These are phyloP conservation scores for Drosophila leonis DNA, from an alignment of 2,888 invertebrate genomes.

Conservation along the genomic window DNA sequence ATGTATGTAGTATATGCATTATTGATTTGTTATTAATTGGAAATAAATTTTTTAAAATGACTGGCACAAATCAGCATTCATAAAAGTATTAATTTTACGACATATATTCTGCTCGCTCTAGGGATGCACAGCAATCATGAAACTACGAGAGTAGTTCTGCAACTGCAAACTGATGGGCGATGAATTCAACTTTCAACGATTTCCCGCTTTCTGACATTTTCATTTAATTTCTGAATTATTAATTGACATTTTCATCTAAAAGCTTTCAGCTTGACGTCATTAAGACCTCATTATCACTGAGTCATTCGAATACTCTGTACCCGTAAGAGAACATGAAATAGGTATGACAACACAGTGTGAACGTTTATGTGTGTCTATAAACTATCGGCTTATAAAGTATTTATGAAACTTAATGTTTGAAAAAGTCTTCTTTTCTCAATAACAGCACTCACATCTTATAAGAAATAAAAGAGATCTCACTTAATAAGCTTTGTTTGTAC, in stretches of 20 bases:
- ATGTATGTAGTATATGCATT: not conserved
- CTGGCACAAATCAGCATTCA: not conserved
- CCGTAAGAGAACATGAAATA: not conserved
- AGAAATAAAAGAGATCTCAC: no score
- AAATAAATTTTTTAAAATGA: not conserved
- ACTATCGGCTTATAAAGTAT: not conserved
- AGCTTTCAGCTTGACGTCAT: slow-evolving; percentile 23
- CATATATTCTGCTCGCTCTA: not conserved
- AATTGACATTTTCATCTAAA: slow-evolving; percentile 37
- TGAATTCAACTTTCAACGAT: slow-evolving; percentile 9
- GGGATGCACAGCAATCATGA: not conserved
- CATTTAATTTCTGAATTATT: slow-evolving; percentile 50
- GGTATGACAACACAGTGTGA: no score
- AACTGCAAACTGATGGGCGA: slow-evolving; percentile 21
- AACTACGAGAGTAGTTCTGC: not conserved
- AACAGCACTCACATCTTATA: no score
- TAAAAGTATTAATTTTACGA: not conserved
- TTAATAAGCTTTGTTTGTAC: not conserved
- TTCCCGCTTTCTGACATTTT: slow-evolving; percentile 12
- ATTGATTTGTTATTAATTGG: not conserved
- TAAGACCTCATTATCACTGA: slow-evolving; percentile 49
- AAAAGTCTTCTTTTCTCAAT: not conserved
- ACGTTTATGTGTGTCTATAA: not conserved
- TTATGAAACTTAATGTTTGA: not conserved
- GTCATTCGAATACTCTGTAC: not conserved